Conservation (phyloP, 2,888 invertebrate species). For the Drosophila stalkeri region DNA sequence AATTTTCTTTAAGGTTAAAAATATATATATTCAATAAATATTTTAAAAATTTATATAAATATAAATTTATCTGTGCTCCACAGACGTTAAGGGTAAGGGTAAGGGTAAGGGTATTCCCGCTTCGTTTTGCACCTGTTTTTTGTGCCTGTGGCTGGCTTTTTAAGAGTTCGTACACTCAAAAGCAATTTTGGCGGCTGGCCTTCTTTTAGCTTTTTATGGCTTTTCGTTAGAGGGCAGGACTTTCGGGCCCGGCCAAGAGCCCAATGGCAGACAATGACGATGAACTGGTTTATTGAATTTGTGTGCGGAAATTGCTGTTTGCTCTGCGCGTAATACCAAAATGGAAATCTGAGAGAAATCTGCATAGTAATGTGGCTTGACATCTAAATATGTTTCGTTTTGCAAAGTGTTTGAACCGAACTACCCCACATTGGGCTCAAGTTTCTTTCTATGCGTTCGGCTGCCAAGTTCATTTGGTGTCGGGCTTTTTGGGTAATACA, state of each 20-base stretch:
- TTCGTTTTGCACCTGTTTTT: background rate
- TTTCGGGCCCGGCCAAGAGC: slow-evolving; percentile 14
- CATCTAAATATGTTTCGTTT: slow-evolving; percentile 1
- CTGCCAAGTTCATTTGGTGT: slow-evolving; percentile 3
- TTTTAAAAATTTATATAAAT: background rate
- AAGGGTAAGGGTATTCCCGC: background rate
- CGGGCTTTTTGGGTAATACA: slow-evolving; percentile 50
- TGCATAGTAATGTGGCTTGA: slow-evolving; percentile 59
- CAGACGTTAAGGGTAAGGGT: background rate
- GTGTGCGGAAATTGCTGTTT: slow-evolving; percentile 45
- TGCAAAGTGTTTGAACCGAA: slow-evolving; percentile 4
- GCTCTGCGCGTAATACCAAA: slow-evolving; percentile 45
- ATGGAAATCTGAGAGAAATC: slow-evolving; percentile 67
- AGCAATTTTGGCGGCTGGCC: slow-evolving; percentile 33
- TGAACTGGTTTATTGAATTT: slow-evolving; percentile 57
- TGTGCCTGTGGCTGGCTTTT: slow-evolving; percentile 5
- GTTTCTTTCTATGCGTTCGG: background rate
- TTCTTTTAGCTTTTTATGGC: slow-evolving; percentile 40
- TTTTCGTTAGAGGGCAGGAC: slow-evolving; percentile 21
- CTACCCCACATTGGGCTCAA: slow-evolving; percentile 22
- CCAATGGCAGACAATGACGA: slow-evolving; percentile 19
- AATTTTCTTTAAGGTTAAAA: no score
- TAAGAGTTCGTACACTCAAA: slow-evolving; percentile 8
- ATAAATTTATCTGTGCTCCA: no score
- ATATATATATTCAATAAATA: background rate